These are phyloP conservation scores for Nomada flava DNA, from an alignment of 2,888 invertebrate species.

Conservation along the genomic window DNA sequence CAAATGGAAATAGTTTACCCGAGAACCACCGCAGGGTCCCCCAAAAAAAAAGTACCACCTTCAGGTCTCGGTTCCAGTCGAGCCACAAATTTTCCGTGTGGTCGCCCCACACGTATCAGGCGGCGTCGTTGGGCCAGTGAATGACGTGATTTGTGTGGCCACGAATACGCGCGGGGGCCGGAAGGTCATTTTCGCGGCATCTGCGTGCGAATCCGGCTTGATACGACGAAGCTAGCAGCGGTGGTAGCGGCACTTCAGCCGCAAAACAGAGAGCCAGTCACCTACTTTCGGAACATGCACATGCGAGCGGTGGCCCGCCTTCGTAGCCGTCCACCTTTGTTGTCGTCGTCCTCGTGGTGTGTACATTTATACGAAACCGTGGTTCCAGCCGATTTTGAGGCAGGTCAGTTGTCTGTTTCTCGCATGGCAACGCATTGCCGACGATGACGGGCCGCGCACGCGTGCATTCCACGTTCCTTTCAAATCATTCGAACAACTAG, in stretches of 20 bases:
- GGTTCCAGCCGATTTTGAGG: constrained; percentile 28
- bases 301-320: constrained; percentile 31
- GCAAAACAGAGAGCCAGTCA: constrained; percentile 55
- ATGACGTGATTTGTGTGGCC: constrained; percentile 60
- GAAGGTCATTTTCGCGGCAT: constrained; percentile 66
- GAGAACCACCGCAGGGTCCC: not conserved
- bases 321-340: constrained; percentile 26
- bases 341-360: constrained; percentile 19
- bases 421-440: constrained; percentile 22
- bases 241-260: constrained; percentile 32
- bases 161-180: constrained; percentile 55
- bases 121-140: constrained; percentile 38
- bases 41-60: not conserved
- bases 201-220: constrained; percentile 63
- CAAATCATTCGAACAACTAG: no score
- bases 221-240: constrained; percentile 39
- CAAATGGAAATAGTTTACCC: not conserved
- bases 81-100: constrained; percentile 9
- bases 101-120: constrained; percentile 29
- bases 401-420: constrained; percentile 16
- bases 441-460: no score
- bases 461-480: no score
- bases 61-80: constrained; percentile 4
- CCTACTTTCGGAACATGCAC: constrained; percentile 57
- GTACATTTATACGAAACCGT: constrained; percentile 23